Base-by-base conservation (phyloP, 30 jellyfish, hydroid and myxozoan species). In the Catostylus mosaicus region DNA sequence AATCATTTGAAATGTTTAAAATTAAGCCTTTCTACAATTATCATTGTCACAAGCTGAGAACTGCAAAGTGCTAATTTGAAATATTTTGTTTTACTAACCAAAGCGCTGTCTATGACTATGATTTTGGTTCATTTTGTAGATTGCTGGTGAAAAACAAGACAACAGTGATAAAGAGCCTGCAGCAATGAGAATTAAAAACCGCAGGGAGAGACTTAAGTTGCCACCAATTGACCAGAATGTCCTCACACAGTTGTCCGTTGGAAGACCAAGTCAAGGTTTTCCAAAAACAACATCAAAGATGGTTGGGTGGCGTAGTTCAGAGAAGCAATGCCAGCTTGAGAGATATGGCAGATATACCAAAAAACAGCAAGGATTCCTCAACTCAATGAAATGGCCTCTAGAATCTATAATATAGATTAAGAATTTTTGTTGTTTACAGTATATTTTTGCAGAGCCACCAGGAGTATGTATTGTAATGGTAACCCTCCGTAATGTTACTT, bases 301-400 rank as follows among this genome's bases (percentile, higher is more conserved):
- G 77, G 78, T 92, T 51, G 98, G 98, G 51, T 92, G 98, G 98
- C 73, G 95, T 73, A 85, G 96, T 69, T 52, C 96, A 16, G 91
- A 92, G 40, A 70, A 75, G 63, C 94, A 92, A 45, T 84, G 92
- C 66, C 73, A 74, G 32, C 78, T 92, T 11, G 98, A 92, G 77
- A 78, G 93, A 30, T 92, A 92, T 78, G 98, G 98, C 33, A 86
- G 89, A 38, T 86, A 92, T 82, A 86, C 98, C 60, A 92, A 68
- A 38, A 92, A 77, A 54, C 83, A 71, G 45, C 75, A 73, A 52
- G 67, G 95, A 27, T 92, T 92, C 60, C 64, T 92, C 12, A 67
- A 75, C 22, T 71, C 87, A 22, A 68, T 92, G 96, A 86, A 92
- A 19, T 92, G 98, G 98, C 95, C 96, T 30, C 30, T 72, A 35